A percentile compares a stretch with the other conserved stretches of the same genome.
These are phyloP conservation scores for Platynereis dumerilii DNA, from an alignment of 2,888 invertebrate genomes.

Conservation along the genomic window DNA sequence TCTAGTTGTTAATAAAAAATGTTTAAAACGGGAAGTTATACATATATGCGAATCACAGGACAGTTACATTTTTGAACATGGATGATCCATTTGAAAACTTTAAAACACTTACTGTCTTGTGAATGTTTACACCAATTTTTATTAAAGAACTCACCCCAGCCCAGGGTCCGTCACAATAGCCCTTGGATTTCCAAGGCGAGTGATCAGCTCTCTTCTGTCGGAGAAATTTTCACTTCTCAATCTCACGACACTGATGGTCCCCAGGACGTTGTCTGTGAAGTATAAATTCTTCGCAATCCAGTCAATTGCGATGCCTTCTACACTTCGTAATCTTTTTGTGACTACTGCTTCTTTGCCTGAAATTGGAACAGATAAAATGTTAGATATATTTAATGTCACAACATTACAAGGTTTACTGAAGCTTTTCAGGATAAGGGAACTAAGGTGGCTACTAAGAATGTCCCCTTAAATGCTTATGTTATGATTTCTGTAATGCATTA, in stretches of 20 bases:
- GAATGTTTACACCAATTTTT: too few relatives aligned
- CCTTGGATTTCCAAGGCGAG: constrained; percentile 88
- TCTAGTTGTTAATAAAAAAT: not conserved
- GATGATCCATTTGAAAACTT: too few relatives aligned
- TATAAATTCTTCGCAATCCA: constrained; percentile 98
- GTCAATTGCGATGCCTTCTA: constrained; percentile 81
- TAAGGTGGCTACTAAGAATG: too few relatives aligned
- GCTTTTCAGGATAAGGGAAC: too few relatives aligned
- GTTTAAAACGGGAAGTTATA: not conserved
- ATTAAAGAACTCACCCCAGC: constrained; percentile 77
- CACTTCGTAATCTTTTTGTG: constrained; percentile 43
- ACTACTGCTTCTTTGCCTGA: constrained; percentile 83
- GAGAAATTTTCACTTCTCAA: constrained; percentile 79
- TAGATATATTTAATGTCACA: not conserved
- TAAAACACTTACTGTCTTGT: too few relatives aligned
- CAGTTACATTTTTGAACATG: not conserved
- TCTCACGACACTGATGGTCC: constrained; percentile 90
- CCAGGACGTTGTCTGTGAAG: constrained; percentile 86
- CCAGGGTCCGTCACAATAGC: constrained; percentile 97
- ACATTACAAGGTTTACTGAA: too few relatives aligned
- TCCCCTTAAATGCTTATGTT: too few relatives aligned
- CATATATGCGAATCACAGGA: not conserved
- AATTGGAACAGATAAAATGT: constrained; percentile 58
- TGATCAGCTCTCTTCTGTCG: constrained; percentile 81
- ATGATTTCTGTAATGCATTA: too few relatives aligned